Conservation (phyloP, 2,113 vertebrate genomes). For the Cyprinodon variegatus region DNA sequence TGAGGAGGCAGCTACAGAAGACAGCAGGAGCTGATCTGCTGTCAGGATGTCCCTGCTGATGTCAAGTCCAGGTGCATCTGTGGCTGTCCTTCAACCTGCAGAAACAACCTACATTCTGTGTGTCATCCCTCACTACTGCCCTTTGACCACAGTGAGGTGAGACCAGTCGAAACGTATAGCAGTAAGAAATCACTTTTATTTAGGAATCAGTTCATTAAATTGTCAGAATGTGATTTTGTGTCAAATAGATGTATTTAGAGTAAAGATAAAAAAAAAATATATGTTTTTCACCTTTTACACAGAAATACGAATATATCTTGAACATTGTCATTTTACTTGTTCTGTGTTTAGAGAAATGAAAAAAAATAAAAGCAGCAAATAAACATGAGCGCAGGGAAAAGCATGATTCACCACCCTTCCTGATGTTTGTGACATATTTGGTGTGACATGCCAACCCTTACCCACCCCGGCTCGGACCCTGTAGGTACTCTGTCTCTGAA, state of each 20-base stretch:
- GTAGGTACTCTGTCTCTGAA: slow-evolving; percentile 54
- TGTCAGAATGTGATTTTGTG: not conserved
- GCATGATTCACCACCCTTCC: slow-evolving; percentile 25
- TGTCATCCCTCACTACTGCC: not conserved
- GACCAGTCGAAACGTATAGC: not conserved
- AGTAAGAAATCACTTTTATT: not conserved
- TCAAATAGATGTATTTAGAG: slow-evolving; percentile 1
- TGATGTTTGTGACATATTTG: slow-evolving; percentile 68
- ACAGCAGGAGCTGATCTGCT: slow-evolving; percentile 37
- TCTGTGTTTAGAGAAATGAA: too few species aligned
- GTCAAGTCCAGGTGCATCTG: slow-evolving; percentile 47
- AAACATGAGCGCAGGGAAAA: slow-evolving; percentile 36
- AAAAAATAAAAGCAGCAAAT: not conserved
- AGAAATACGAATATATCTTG: not conserved
- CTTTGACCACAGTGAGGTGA: too few species aligned
- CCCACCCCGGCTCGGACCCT: slow-evolving; percentile 47
- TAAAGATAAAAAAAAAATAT: not conserved
- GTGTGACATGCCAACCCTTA: slow-evolving; percentile 57
- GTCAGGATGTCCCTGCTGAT: slow-evolving; percentile 49
- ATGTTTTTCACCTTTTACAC: not conserved
- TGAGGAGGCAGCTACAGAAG: slow-evolving; percentile 37
- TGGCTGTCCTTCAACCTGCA: slow-evolving; percentile 11
- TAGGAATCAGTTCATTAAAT: not conserved
- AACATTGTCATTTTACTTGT: not conserved
- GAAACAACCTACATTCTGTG: not conserved